These are phyloP conservation scores for Laspeyria flexula DNA, from an alignment of 2,888 invertebrate genomes.

Conservation along the genomic window DNA sequence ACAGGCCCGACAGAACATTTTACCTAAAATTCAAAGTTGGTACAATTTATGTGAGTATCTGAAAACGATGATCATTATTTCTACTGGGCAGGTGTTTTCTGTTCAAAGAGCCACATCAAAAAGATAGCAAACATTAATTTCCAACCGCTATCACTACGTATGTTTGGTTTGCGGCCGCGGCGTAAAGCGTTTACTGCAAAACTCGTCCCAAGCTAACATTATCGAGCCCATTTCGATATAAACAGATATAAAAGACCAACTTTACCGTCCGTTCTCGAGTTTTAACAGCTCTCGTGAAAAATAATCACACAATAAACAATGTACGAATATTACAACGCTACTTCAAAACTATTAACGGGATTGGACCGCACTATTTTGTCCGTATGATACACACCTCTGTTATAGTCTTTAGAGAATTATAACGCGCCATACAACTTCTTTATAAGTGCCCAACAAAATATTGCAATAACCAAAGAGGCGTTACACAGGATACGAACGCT, in stretches of 20 bases:
- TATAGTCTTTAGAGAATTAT: too few species aligned
- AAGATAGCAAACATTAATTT: conserved; percentile 32
- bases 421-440: too few species aligned
- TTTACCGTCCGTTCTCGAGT: conserved; percentile 19
- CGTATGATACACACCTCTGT: not conserved
- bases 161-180: conserved; percentile 34
- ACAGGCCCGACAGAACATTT: conserved; percentile 14
- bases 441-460: too few species aligned
- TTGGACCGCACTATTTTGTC: not conserved
- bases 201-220: conserved; percentile 23
- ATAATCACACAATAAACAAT: conserved; percentile 22
- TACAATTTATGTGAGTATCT: conserved; percentile 6
- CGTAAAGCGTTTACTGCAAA: conserved; percentile 17
- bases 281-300: conserved; percentile 22
- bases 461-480: too few species aligned
- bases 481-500: too few species aligned
- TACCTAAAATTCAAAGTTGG: conserved; percentile 8
- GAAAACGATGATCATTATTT: conserved; percentile 22
- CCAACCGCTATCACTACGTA: conserved; percentile 31
- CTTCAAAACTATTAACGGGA: conserved; percentile 10
- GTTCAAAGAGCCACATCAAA: conserved; percentile 41
- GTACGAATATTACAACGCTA: conserved; percentile 6
- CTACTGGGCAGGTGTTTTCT: conserved; percentile 18
- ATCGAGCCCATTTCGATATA: conserved; percentile 25
- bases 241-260: conserved; percentile 30